phyloP scores from a whole-genome alignment of 2,797 vertebrate species.

The Xenops minutus region DNA sequence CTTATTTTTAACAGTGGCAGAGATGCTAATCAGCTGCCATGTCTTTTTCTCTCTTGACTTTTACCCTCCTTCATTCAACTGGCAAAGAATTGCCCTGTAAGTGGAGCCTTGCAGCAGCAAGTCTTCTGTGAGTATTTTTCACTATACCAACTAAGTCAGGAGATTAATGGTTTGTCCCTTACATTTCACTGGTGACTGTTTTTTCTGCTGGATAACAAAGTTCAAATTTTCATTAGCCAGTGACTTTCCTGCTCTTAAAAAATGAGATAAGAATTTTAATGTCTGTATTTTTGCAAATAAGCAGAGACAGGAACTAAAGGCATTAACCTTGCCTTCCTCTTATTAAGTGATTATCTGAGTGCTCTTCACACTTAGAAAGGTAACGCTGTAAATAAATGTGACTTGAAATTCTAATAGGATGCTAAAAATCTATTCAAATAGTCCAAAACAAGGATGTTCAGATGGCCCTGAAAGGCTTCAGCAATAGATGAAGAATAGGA shows the following conservation, averaged over 20 bases:
- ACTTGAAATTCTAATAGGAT: conserved; percentile 10
- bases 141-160: background rate
- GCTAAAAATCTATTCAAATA: background rate
- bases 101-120: background rate
- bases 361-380: conserved; percentile 2
- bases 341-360: conserved; percentile 5
- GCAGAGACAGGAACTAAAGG: background rate
- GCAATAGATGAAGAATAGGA: background rate
- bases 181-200: background rate
- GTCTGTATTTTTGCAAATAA: background rate
- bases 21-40: background rate
- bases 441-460: background rate
- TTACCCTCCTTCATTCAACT: background rate
- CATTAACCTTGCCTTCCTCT: conserved; percentile 18
- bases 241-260: background rate
- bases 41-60: background rate
- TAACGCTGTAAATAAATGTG: background rate
- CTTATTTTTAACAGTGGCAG: background rate
- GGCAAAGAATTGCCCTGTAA: background rate
- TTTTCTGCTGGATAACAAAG: background rate
- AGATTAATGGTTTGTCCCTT: background rate
- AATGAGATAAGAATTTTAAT: background rate
- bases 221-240: background rate
- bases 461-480: background rate
- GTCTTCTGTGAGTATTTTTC: background rate